phyloP scores from a whole-genome alignment of 2,797 vertebrate genomes.

The Carcharodon carcharias region DNA sequence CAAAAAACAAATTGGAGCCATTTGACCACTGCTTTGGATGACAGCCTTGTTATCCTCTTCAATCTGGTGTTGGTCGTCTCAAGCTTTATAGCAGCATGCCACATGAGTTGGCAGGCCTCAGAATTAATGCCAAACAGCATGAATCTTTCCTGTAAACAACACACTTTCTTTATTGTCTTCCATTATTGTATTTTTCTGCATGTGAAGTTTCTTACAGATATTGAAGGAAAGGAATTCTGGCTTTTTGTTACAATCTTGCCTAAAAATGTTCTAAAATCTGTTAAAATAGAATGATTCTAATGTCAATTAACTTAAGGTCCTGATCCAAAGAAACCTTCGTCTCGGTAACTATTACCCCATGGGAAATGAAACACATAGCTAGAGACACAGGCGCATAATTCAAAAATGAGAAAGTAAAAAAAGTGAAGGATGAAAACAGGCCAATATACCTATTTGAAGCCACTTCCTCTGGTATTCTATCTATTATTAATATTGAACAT shows the following conservation, averaged over 20 bases:
- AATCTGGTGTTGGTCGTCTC: neutral
- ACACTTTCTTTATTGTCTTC: neutral
- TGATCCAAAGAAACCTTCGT: neutral
- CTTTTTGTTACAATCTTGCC: neutral
- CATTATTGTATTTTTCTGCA: neutral
- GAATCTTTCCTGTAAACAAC: neutral
- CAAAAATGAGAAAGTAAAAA: neutral
- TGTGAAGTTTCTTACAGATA: neutral
- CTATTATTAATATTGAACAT: neutral
- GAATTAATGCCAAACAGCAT: neutral
- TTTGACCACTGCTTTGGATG: neutral
- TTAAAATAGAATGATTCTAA: neutral
- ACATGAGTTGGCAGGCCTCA: neutral
- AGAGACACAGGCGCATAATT: neutral
- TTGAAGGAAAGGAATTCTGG: neutral
- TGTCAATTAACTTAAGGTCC: neutral
- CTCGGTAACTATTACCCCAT: neutral
- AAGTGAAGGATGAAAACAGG: neutral
- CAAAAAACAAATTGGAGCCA: neutral
- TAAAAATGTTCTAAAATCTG: neutral
- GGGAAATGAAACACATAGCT: neutral
- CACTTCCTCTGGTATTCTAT: neutral
- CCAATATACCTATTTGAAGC: neutral
- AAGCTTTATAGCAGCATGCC: neutral
- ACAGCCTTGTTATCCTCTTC: neutral